Evolutionary conservation across 2,113 vertebrate genomes (phyloP), one percentile per base, ranked within the genome.

Genomic region (Colinus virginianus): DNA sequence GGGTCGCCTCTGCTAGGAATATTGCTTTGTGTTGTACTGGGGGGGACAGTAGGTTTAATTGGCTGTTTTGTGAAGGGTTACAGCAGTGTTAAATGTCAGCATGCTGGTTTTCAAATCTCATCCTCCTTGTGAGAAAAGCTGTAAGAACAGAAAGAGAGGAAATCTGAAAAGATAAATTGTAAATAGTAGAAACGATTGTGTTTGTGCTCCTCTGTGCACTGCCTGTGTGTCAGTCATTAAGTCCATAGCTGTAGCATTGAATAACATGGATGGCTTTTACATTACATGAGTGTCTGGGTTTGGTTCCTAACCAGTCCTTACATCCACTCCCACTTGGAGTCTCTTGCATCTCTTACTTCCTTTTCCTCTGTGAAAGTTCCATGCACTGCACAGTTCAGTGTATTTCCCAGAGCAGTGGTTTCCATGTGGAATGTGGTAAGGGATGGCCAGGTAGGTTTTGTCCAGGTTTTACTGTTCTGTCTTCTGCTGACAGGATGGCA

Each of bases 311-410:
- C 18, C 46, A 25, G 25, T 13, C 49, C 56, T 78, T 40, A 5
- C 7, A 70, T 51, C 36, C n/a, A 4, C 28, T 13, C 0, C 21
- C 6, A 1, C 11, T 26, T 0, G 1, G 26, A 26, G 56, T 11
- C 26, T n/a, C 40, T 89, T 20, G 11, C 53, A 8, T 36, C 42
- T 12, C 36, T 56, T 26, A n/a, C 2, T 51, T 32, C 70, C 61
- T 23, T 30, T 5, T 2, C 7, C 13, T 40, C 25, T 19, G 8
- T 3, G 1, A 18, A 16, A 2, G 2, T 16, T 53, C 42, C n/a
- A 3, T 2, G 25, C 11, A 7, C 42, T 22, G 9, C 23, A 8
- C 12, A 45, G 48, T n/a, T 22, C 20, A 3, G 25, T 23, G 32
- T 13, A 13, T 25, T 42, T 51, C 59, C 59, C 3, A 45, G 42